phyloP scores from a whole-genome alignment of 2,888 invertebrate genomes.

The Polymixis flavicincta region DNA sequence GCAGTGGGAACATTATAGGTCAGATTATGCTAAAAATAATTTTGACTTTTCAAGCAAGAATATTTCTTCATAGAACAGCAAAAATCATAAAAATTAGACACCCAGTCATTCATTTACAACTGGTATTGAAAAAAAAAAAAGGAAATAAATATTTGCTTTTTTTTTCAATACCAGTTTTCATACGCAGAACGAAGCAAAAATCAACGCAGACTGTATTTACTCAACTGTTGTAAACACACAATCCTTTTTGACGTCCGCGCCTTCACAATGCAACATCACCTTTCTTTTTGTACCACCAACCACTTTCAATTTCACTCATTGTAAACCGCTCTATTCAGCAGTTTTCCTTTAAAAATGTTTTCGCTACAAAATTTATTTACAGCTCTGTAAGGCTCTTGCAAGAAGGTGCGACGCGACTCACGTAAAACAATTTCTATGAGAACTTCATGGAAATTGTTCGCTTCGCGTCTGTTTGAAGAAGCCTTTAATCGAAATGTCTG shows the following conservation, averaged over 20 bases:
- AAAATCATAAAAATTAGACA: not conserved
- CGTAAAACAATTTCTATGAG: too few species aligned
- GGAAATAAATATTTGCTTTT: too few species aligned
- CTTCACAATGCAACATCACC: slow-evolving; percentile 21
- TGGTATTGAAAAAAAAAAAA: slow-evolving; percentile 2
- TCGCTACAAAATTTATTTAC: slow-evolving; percentile 62
- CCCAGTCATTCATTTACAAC: slow-evolving; percentile 16
- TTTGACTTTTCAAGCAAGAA: not conserved
- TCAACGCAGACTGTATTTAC: slow-evolving; percentile 43
- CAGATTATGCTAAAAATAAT: not conserved
- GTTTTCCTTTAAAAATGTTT: slow-evolving; percentile 34
- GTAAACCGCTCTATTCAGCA: slow-evolving; percentile 32
- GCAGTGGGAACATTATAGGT: not conserved
- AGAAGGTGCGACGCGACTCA: too few species aligned
- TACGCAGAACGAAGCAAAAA: slow-evolving; percentile 28
- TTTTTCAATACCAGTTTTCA: too few species aligned
- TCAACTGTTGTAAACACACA: slow-evolving; percentile 44
- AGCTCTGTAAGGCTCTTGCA: slow-evolving; percentile 30
- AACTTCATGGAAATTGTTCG: too few species aligned
- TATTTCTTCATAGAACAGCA: not conserved
- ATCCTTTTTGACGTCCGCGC: slow-evolving; percentile 48
- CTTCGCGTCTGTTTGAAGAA: not conserved
- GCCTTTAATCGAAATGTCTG: slow-evolving; percentile 78
- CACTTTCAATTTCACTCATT: slow-evolving; percentile 48
- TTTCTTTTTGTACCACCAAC: slow-evolving; percentile 38